Percentiles rank a stretch among this genome's conserved stretches.
phyloP scores from a whole-genome alignment of 2,888 invertebrate species.

The Toxonevra muliebris region DNA sequence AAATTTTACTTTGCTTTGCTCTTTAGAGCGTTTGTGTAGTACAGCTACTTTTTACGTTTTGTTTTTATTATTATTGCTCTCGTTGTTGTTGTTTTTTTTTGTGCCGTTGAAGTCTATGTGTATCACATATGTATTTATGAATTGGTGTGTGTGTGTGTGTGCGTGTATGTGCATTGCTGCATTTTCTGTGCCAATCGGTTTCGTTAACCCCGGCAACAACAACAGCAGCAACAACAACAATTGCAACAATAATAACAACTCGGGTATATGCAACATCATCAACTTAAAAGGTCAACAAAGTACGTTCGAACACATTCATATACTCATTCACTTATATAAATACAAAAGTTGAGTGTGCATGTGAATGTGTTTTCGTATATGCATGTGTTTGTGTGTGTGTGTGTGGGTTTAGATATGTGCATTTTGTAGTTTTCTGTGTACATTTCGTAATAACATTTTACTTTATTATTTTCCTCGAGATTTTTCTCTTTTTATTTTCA shows the following conservation, averaged over 20 bases:
- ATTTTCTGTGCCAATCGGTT: conserved; percentile 63
- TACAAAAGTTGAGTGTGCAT: not conserved
- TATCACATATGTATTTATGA: conserved; percentile 1
- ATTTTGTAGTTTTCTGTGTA: not conserved
- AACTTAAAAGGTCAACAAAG: conserved; percentile 57
- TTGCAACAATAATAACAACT: conserved; percentile 18
- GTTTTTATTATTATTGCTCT: not conserved
- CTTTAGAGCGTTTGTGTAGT: no score
- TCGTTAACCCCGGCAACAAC: conserved; percentile 60
- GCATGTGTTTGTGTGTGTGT: not conserved
- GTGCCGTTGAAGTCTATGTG: conserved; percentile 22
- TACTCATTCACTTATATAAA: conserved; percentile 1
- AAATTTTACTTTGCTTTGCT: not conserved
- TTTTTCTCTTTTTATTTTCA: conserved; percentile 25
- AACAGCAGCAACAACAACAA: conserved; percentile 25
- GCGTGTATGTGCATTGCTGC: conserved; percentile 38
- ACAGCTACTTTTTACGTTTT: no score
- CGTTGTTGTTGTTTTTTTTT: conserved; percentile 31
- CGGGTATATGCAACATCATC: conserved; percentile 30
- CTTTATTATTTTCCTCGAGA: conserved; percentile 1
- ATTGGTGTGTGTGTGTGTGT: conserved; percentile 38
- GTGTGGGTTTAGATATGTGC: not conserved
- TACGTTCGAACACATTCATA: conserved; percentile 38
- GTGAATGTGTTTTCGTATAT: conserved; percentile 1
- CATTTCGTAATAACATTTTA: conserved; percentile 11